Evolutionary conservation across 2,888 invertebrate species (phyloP).

Genomic region (Drosophila vallismaia): DNA sequence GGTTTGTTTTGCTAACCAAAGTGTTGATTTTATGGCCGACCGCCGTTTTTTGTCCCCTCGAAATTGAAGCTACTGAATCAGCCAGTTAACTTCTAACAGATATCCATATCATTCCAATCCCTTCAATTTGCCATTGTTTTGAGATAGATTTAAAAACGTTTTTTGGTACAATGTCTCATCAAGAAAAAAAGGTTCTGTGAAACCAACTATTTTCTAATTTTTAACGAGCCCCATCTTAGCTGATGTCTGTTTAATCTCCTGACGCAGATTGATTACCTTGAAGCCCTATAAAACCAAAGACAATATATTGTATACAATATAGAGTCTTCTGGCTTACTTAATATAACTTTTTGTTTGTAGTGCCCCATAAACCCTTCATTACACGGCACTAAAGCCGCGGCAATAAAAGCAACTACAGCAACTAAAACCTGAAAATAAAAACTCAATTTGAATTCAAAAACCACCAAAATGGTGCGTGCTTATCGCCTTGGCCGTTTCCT

Average conservation of each 20-base stretch:
- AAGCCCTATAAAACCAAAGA: constrained; percentile 14
- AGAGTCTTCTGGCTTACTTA: constrained; percentile 11
- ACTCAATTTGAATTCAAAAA: constrained; percentile 74
- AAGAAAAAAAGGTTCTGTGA: not conserved
- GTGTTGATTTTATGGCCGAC: constrained; percentile 75
- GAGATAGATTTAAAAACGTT: not conserved
- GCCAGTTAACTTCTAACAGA: constrained; percentile 37
- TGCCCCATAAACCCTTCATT: constrained; percentile 71
- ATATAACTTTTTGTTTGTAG: constrained; percentile 32
- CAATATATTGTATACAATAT: constrained; percentile 5
- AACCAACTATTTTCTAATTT: constrained; percentile 1
- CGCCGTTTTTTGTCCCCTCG: constrained; percentile 7
- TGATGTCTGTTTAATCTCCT: constrained; percentile 25
- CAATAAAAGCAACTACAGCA: constrained; percentile 60
- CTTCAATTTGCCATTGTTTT: constrained; percentile 25
- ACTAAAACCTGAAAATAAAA: constrained; percentile 54
- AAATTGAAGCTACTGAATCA: constrained; percentile 48
- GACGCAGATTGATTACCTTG: constrained; percentile 28
- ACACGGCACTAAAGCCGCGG: constrained; percentile 64
- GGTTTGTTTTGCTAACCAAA: constrained; percentile 79
- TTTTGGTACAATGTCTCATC: not conserved
- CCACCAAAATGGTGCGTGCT: constrained; percentile 74
- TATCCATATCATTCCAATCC: constrained; percentile 41
- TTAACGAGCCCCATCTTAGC: not conserved
- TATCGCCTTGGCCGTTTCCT: constrained; percentile 58